A percentile compares a stretch with the other conserved stretches of the same genome.
Conservation (phyloP, 2,888 invertebrate species). For the Meteorus colon region DNA sequence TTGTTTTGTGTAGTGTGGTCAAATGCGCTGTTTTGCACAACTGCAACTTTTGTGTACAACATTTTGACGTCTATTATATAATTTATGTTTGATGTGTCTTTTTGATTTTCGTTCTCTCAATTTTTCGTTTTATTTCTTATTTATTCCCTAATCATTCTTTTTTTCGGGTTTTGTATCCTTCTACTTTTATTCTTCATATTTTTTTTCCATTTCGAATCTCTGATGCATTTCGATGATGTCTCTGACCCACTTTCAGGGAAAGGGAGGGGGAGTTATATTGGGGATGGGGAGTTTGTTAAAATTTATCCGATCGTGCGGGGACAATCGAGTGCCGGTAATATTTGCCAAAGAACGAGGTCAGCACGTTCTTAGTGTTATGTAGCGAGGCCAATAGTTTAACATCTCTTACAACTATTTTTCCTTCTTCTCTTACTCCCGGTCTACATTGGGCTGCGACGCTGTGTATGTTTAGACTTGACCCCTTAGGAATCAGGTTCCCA, state of each 20-base stretch:
- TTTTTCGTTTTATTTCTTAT: constrained; percentile 1
- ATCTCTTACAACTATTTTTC: not conserved
- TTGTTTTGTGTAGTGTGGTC: not conserved
- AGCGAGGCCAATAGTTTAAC: constrained; percentile 41
- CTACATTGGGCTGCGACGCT: not conserved
- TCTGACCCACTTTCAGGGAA: constrained; percentile 35
- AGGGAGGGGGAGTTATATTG: not conserved
- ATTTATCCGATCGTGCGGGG: constrained; percentile 39
- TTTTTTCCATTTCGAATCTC: not conserved
- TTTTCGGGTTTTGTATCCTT: not conserved
- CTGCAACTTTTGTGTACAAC: constrained; percentile 12
- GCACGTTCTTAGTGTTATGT: constrained; percentile 56
- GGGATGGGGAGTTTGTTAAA: constrained; percentile 51
- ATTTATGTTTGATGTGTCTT: constrained; percentile 8
- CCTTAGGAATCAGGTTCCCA: constrained; percentile 44
- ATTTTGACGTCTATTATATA: constrained; percentile 14
- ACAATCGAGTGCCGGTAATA: constrained; percentile 51
- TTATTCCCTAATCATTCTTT: not conserved
- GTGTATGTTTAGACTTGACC: not conserved
- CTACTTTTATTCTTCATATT: not conserved
- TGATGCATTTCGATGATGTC: constrained; percentile 16
- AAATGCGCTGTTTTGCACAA: not conserved
- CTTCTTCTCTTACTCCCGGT: not conserved
- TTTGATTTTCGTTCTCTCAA: not conserved
- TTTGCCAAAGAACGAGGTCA: constrained; percentile 59